These are phyloP conservation scores for Phymanthus crucifer DNA, from an alignment of 92 coral and sea anemone species.

Conservation along the genomic window DNA sequence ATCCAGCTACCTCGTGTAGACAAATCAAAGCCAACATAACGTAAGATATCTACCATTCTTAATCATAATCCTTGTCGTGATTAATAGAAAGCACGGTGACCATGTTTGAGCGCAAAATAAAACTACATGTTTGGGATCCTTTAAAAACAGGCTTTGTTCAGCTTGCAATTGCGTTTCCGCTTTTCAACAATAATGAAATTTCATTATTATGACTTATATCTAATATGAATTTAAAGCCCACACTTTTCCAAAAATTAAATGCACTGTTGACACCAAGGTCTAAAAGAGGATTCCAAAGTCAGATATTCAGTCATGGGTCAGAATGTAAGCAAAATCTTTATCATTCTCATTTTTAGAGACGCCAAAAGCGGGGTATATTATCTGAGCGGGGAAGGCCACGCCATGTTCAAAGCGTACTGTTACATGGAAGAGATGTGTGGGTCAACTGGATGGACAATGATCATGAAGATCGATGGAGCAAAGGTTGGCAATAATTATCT, in stretches of 20 bases:
- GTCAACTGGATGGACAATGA: conserved; percentile 37
- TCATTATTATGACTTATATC: too few relatives aligned
- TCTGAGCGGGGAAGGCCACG: background rate
- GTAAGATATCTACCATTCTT: conserved; percentile 4
- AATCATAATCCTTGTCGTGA: background rate
- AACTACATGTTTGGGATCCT: too few relatives aligned
- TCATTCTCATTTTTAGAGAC: background rate
- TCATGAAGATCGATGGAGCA: conserved; percentile 41
- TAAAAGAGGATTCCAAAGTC: too few relatives aligned
- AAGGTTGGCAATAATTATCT: conserved; percentile 22
- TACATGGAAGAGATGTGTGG: conserved; percentile 42
- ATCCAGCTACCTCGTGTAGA: conserved; percentile 49
- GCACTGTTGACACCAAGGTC: too few relatives aligned
- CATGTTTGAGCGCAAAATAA: background rate
- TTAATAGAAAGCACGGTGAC: background rate
- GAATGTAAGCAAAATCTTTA: background rate
- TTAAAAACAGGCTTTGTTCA: too few relatives aligned
- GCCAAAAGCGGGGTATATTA: conserved; percentile 28
- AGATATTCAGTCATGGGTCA: too few relatives aligned
- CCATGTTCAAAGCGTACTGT: conserved; percentile 17
- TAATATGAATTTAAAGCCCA: too few relatives aligned
- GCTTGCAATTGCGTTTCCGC: too few relatives aligned
- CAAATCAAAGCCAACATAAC: conserved; percentile 15
- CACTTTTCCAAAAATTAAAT: too few relatives aligned
- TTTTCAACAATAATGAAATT: too few relatives aligned